Evolutionary conservation across 2,888 invertebrate species (phyloP).

Genomic region (Marasmarcha lunaedactyla): DNA sequence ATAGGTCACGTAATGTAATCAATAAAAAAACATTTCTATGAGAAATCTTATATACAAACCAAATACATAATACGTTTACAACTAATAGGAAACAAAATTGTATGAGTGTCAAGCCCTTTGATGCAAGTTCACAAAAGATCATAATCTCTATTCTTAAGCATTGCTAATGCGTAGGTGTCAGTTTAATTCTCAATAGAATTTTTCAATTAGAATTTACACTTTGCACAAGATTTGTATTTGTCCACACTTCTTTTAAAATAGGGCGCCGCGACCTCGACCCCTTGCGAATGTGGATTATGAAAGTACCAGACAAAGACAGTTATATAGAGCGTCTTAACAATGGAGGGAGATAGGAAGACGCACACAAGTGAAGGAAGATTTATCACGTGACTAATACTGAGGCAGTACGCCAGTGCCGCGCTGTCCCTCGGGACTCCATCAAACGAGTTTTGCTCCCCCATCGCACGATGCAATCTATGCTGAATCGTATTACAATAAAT

Average conservation of each 20-base stretch:
- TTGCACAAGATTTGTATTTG: constrained; percentile 28
- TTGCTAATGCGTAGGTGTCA: neutral
- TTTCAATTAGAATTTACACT: constrained; percentile 23
- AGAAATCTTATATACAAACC: no score
- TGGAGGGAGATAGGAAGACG: constrained; percentile 40
- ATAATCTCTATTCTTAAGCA: no score
- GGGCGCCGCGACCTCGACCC: constrained; percentile 42
- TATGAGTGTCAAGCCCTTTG: no score
- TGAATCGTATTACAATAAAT: constrained; percentile 71
- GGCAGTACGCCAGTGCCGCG: constrained; percentile 53
- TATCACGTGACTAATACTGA: constrained; percentile 68
- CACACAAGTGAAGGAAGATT: constrained; percentile 51
- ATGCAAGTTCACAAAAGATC: no score
- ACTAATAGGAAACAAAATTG: no score
- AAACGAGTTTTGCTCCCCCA: constrained; percentile 68
- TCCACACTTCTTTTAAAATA: constrained; percentile 38
- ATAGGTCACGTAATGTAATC: no score
- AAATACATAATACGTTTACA: no score
- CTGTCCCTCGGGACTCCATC: constrained; percentile 61
- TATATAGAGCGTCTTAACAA: constrained; percentile 33
- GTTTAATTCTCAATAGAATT: constrained; percentile 3
- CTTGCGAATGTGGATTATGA: constrained; percentile 46
- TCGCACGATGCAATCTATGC: constrained; percentile 67
- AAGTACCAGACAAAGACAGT: constrained; percentile 39
- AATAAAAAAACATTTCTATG: no score